Conservation (phyloP, 2,797 vertebrate genomes). For the Pelobates cultripes region DNA sequence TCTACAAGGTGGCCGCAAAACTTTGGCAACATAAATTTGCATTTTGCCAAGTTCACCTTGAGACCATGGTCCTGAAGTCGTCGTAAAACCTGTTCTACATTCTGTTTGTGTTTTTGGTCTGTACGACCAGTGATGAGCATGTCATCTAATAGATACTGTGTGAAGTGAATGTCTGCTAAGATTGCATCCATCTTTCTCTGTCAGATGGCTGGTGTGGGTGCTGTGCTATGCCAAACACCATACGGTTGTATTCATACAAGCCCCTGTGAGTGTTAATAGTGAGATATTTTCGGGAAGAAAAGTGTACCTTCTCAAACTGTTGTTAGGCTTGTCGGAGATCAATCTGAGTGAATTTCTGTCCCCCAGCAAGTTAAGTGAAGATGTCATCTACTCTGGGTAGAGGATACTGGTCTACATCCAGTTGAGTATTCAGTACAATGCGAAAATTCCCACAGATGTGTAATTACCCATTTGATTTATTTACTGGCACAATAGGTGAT, state of each 20-base stretch:
- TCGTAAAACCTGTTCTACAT: not conserved
- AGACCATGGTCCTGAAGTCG: not conserved
- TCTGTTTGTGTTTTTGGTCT: not conserved
- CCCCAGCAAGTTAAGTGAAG: not conserved
- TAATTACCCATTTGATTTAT: not conserved
- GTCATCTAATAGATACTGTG: not conserved
- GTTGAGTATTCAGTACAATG: not conserved
- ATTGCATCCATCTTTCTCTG: not conserved
- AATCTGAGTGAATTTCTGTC: not conserved
- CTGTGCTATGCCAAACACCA: not conserved
- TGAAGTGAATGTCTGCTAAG: not conserved
- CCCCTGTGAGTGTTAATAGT: not conserved
- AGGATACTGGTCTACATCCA: not conserved
- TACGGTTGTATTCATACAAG: not conserved
- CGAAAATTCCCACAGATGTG: not conserved
- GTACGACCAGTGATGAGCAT: not conserved
- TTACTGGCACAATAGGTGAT: not conserved
- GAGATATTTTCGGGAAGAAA: no score
- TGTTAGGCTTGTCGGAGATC: not conserved
- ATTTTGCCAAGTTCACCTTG: not conserved
- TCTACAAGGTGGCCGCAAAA: not conserved
- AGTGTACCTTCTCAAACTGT: not conserved
- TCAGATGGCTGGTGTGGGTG: not conserved
- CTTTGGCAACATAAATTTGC: not conserved
- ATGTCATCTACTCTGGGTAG: constrained; percentile 1